These are phyloP conservation scores for Molossus alvarezi DNA, from an alignment of 2,797 vertebrate genomes.

Conservation along the genomic window DNA sequence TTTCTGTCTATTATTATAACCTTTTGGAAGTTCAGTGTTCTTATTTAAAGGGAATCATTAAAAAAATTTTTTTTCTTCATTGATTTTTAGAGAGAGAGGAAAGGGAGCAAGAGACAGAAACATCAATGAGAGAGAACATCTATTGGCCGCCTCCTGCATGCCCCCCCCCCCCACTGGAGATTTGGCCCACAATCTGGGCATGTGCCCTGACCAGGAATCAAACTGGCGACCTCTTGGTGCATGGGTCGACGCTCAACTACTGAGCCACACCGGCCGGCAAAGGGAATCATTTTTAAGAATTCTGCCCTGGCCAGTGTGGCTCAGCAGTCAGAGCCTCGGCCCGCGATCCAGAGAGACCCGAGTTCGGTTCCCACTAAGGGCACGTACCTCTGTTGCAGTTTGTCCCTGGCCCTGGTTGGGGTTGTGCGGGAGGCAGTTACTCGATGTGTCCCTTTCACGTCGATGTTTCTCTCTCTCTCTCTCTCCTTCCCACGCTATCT, in stretches of 20 bases:
- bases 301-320: neutral
- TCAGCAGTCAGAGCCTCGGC: no score
- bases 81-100: neutral
- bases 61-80: neutral
- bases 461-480: no score
- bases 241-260: neutral
- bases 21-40: neutral
- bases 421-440: no score
- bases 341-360: no score
- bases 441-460: no score
- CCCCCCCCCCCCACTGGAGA: no score
- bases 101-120: neutral
- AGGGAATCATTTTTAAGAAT: neutral
- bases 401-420: no score
- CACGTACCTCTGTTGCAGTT: no score
- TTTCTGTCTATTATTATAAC: neutral
- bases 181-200: no score
- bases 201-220: neutral
- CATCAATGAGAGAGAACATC: neutral
- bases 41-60: neutral
- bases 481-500: no score
- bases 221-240: neutral
- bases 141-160: neutral
- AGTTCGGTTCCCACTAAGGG: no score
- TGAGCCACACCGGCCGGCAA: neutral